These are phyloP conservation scores for Centroberyx gerrardi DNA, from an alignment of 2,797 vertebrate genomes.

Conservation along the genomic window DNA sequence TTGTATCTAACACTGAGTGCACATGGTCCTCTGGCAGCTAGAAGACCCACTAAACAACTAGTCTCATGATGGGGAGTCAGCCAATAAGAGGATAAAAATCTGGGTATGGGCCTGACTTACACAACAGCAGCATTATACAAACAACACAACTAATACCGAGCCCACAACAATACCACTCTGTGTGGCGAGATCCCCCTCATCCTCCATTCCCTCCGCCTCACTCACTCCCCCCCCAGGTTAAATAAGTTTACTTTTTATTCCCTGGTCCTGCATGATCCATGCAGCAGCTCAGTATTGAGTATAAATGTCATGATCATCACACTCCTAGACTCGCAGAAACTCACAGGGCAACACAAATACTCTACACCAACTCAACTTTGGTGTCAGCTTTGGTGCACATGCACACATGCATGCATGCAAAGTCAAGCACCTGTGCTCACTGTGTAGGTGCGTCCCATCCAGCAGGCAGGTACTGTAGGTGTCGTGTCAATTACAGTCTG, in stretches of 20 bases:
- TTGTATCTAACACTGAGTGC: background rate
- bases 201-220: slow-evolving; percentile 21
- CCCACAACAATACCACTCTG: slow-evolving; percentile 69
- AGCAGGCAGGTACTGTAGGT: background rate
- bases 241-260: slow-evolving; percentile 34
- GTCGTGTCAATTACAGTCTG: background rate
- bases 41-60: slow-evolving; percentile 29
- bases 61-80: slow-evolving; percentile 63
- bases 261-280: background rate
- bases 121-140: slow-evolving; percentile 72
- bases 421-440: no score
- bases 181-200: slow-evolving; percentile 43
- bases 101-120: slow-evolving; percentile 48
- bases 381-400: background rate
- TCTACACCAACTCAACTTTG: no score
- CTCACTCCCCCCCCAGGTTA: slow-evolving; percentile 30
- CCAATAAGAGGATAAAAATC: slow-evolving; percentile 80
- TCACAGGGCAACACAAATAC: no score
- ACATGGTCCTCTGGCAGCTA: slow-evolving; percentile 32
- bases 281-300: slow-evolving; percentile 10
- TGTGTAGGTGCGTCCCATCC: no score
- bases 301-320: no score
- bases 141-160: slow-evolving; percentile 58
- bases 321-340: no score
- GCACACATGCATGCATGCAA: background rate